Conservation (phyloP, 2,113 vertebrate species). For the Hemibagrus wyckioides region DNA sequence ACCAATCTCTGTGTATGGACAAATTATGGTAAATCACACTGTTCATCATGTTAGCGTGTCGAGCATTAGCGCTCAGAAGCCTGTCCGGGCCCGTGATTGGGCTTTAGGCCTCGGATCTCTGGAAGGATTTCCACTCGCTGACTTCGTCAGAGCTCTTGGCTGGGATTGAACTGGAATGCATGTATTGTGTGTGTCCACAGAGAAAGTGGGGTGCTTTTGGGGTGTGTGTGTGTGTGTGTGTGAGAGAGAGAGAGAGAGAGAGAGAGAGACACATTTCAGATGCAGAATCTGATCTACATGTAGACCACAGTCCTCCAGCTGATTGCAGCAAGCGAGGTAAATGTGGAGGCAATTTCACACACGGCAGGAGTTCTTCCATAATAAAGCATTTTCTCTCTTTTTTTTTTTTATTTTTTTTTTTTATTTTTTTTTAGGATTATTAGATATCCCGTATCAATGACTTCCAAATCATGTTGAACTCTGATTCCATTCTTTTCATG, state of each 20-base stretch:
- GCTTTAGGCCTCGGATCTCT: not conserved
- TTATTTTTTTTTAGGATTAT: conserved; percentile 72
- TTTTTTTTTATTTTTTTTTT: conserved; percentile 51
- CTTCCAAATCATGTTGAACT: conserved; percentile 93
- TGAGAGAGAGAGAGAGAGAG: too few relatives aligned
- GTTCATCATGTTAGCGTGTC: not conserved
- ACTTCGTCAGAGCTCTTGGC: conserved; percentile 15
- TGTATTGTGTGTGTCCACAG: conserved; percentile 46
- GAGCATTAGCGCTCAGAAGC: not conserved
- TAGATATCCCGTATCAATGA: conserved; percentile 91
- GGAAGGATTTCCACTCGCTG: conserved; percentile 18
- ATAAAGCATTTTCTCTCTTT: conserved; percentile 79
- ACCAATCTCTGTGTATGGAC: not conserved
- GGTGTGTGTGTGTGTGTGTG: conserved; percentile 32
- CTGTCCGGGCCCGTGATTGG: not conserved
- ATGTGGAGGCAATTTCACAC: conserved; percentile 96
- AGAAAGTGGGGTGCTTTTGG: conserved; percentile 32
- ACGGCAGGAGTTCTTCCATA: conserved; percentile 91
- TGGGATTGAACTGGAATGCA: conserved; percentile 36
- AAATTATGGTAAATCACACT: not conserved
- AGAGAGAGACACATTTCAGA: conserved; percentile 54
- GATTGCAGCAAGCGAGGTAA: conserved; percentile 99
- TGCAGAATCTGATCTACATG: conserved; percentile 79
- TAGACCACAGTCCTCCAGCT: conserved; percentile 89
- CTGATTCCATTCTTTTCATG: conserved; percentile 88